phyloP scores from a whole-genome alignment of 2,113 vertebrate species.

The Notothenia rossii region DNA sequence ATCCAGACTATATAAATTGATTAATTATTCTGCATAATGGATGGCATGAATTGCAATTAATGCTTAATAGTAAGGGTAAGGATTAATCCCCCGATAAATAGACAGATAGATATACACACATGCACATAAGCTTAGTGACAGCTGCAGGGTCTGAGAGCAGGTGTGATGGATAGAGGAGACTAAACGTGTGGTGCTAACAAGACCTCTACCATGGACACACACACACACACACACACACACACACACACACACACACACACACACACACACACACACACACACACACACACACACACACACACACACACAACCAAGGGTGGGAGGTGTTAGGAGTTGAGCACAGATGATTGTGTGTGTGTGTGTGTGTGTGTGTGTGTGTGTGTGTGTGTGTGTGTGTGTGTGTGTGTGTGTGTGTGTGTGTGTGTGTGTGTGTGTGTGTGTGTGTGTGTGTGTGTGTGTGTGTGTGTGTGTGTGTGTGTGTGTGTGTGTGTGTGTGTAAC shows the following conservation, averaged over 20 bases:
- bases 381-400: constrained; percentile 10
- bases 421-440: too few species aligned
- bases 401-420: too few species aligned
- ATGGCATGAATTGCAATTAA: neutral
- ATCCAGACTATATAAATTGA: neutral
- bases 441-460: too few species aligned
- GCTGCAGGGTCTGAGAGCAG: constrained; percentile 78
- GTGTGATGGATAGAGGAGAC: constrained; percentile 72
- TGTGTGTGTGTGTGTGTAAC: constrained; percentile 24
- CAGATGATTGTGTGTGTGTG: neutral
- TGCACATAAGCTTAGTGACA: constrained; percentile 72
- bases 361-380: constrained; percentile 26
- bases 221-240: constrained; percentile 46
- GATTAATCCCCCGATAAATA: constrained; percentile 9
- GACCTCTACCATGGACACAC: constrained; percentile 40
- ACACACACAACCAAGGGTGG: neutral
- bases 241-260: constrained; percentile 31
- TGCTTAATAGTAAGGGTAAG: neutral
- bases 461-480: too few species aligned
- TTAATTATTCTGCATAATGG: neutral
- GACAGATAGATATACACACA: constrained; percentile 29
- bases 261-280: constrained; percentile 23
- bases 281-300: constrained; percentile 19
- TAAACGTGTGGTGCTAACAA: constrained; percentile 78
- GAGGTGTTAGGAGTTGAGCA: too few species aligned